These are phyloP conservation scores for Rhinichthys klamathensis DNA, from an alignment of 2,113 vertebrate species.

Conservation along the genomic window DNA sequence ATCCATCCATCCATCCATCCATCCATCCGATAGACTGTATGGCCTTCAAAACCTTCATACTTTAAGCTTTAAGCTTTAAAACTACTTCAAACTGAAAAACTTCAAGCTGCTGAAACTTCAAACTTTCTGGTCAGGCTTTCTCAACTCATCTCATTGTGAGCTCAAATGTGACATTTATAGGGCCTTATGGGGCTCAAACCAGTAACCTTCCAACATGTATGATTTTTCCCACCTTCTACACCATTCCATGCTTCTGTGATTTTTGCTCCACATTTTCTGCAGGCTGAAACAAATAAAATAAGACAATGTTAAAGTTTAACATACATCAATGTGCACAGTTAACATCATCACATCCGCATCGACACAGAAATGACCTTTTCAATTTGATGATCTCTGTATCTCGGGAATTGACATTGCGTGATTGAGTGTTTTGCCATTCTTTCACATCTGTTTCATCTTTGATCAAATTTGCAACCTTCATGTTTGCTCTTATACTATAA, in stretches of 20 bases:
- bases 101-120: not conserved
- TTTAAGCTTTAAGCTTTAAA: not conserved
- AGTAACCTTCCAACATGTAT: not conserved
- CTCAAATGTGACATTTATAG: not conserved
- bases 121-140: not conserved
- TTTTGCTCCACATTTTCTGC: not conserved
- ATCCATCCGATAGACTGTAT: not conserved
- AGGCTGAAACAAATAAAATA: not conserved
- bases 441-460: not conserved
- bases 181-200: not conserved
- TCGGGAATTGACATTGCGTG: slow-evolving; percentile 12
- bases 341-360: not conserved
- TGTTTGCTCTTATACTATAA: not conserved
- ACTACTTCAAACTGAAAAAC: not conserved
- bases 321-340: not conserved
- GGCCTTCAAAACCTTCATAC: not conserved
- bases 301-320: not conserved
- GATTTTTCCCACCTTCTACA: not conserved
- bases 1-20: too few relatives aligned
- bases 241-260: not conserved
- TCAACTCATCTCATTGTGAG: not conserved
- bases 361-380: slow-evolving; percentile 31
- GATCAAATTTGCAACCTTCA: too few relatives aligned
- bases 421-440: slow-evolving; percentile 38
- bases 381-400: slow-evolving; percentile 15